Percentiles rank a stretch among this genome's conserved stretches.
These are phyloP conservation scores for Eucidaris tribuloides DNA, from an alignment of 35 echinoderm and acorn worm species.

Conservation along the genomic window DNA sequence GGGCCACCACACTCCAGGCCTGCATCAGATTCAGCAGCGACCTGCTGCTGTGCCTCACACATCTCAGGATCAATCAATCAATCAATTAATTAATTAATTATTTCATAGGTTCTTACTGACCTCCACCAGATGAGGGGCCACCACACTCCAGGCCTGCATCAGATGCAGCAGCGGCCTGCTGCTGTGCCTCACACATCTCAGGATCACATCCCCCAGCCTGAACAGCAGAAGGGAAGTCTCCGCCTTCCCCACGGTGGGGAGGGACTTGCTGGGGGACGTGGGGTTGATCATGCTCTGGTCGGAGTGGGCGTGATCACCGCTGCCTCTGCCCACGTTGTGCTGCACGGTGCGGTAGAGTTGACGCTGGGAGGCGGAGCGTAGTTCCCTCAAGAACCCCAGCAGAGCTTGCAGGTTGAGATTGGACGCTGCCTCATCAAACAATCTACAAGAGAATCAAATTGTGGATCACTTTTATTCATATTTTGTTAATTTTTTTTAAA, in stretches of 20 bases:
- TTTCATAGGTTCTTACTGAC: slow-evolving; percentile 18
- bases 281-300: slow-evolving; percentile 65
- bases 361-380: slow-evolving; percentile 69
- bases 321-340: background rate
- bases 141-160: slow-evolving; percentile 95
- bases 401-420: slow-evolving; percentile 90
- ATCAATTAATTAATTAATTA: too few species aligned
- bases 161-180: slow-evolving; percentile 80
- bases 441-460: slow-evolving; percentile 44
- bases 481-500: too few species aligned
- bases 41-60: slow-evolving; percentile 68
- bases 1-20: slow-evolving; percentile 87
- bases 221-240: slow-evolving; percentile 91
- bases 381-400: slow-evolving; percentile 80
- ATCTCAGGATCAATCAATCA: slow-evolving; percentile 94
- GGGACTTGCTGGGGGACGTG: slow-evolving; percentile 96
- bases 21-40: slow-evolving; percentile 93
- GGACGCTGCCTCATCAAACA: slow-evolving; percentile 92
- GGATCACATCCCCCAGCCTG: slow-evolving; percentile 90
- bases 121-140: slow-evolving; percentile 92
- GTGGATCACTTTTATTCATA: too few species aligned
- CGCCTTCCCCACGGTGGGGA: slow-evolving; percentile 69
- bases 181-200: slow-evolving; percentile 81
- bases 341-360: slow-evolving; percentile 70
- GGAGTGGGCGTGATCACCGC: background rate